Evolutionary conservation across 2,113 vertebrate genomes (phyloP).

Genomic region (Ramphastos sulfuratus): DNA sequence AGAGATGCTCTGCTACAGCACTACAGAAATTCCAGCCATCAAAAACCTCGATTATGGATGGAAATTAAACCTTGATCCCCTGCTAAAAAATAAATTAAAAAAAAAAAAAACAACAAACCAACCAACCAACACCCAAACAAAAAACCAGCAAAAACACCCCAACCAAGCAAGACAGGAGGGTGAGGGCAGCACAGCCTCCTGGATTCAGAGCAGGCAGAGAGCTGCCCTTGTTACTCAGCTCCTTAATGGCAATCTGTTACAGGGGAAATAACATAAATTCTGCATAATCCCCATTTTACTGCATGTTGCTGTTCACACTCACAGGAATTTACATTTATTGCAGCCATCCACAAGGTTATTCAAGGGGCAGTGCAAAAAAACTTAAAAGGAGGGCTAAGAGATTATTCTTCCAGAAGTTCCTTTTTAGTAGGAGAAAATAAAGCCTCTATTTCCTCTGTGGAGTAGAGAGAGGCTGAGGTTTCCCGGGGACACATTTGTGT

Average conservation of each 20-base stretch:
- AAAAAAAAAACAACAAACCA: no score
- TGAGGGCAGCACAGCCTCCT: neutral
- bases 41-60: neutral
- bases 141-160: no score
- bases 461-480: slow-evolving; percentile 23
- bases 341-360: slow-evolving; percentile 20
- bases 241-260: slow-evolving; percentile 7
- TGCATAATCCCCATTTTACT: slow-evolving; percentile 12
- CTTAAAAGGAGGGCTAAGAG: neutral
- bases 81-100: neutral
- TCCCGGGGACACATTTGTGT: neutral
- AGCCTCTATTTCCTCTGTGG: neutral
- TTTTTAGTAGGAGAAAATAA: neutral
- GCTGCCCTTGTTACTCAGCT: neutral
- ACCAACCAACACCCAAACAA: no score
- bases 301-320: neutral
- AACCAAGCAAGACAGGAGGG: neutral
- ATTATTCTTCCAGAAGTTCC: slow-evolving; percentile 31
- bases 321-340: slow-evolving; percentile 35
- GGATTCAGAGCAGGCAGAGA: neutral
- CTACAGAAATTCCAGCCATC: slow-evolving; percentile 11
- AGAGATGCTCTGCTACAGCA: neutral
- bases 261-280: slow-evolving; percentile 2
- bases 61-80: slow-evolving; percentile 27
- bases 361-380: neutral